Conservation (phyloP, 2,888 invertebrate genomes). For the Eupithecia abbreviata region DNA sequence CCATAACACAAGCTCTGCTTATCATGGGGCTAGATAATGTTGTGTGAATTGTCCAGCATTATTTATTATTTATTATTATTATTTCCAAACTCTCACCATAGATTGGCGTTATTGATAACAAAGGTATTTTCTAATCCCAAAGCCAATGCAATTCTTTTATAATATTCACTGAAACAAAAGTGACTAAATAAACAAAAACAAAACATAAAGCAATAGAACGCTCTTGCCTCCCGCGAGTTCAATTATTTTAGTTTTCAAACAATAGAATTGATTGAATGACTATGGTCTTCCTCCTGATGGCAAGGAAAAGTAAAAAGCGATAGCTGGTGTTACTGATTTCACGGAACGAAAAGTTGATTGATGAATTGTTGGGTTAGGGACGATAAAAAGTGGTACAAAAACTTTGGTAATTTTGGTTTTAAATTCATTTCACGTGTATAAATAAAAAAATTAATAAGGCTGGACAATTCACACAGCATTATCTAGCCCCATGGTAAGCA, state of each 20-base stretch:
- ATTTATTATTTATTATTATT: too few species aligned
- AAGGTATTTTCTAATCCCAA: not conserved
- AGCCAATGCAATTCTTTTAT: not conserved
- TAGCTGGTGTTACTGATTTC: not conserved
- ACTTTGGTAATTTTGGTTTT: not conserved
- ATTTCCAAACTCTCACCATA: not conserved
- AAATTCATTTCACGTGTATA: not conserved
- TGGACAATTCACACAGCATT: too few species aligned
- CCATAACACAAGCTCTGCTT: too few species aligned
- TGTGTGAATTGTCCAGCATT: too few species aligned
- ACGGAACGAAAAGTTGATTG: conserved; percentile 7
- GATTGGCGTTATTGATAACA: not conserved
- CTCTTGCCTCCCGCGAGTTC: not conserved
- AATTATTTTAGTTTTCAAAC: conserved; percentile 8
- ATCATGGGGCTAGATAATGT: too few species aligned
- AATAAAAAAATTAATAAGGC: too few species aligned
- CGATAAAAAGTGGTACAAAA: not conserved
- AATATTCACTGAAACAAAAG: not conserved
- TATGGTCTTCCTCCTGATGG: not conserved
- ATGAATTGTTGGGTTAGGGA: conserved; percentile 6
- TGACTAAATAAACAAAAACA: not conserved
- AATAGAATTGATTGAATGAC: conserved; percentile 19
- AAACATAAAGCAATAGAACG: not conserved
- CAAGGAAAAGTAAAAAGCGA: not conserved
- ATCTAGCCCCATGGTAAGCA: too few species aligned